These are phyloP conservation scores for Spatula versicolor DNA, from an alignment of 2,797 vertebrate genomes.

Conservation along the genomic window DNA sequence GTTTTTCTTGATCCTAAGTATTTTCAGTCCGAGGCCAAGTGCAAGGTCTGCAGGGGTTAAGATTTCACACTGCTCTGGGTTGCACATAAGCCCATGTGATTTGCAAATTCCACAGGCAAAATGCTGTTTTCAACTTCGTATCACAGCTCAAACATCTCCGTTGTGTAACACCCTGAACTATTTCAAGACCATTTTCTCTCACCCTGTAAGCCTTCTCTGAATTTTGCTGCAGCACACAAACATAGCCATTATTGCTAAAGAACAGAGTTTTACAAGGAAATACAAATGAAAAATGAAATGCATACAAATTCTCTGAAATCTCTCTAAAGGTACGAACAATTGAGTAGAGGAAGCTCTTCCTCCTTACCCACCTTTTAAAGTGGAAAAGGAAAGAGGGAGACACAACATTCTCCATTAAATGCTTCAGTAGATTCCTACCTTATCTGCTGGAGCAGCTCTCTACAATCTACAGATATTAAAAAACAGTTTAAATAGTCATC, in stretches of 20 bases:
- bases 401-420: background rate
- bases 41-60: background rate
- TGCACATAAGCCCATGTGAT: background rate
- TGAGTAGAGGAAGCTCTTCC: background rate
- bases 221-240: background rate
- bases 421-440: background rate
- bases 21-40: background rate
- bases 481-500: rapidly evolving
- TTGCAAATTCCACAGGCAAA: constrained; percentile 12
- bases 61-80: background rate
- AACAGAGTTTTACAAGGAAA: background rate
- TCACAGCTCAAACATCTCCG: background rate
- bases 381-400: background rate
- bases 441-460: background rate
- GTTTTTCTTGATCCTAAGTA: constrained; percentile 45
- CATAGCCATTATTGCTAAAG: background rate
- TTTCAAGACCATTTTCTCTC: background rate
- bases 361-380: background rate
- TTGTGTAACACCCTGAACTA: constrained; percentile 1
- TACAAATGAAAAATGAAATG: background rate
- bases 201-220: background rate
- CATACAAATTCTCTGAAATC: background rate
- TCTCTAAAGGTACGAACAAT: background rate
- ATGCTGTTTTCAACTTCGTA: background rate
- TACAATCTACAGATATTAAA: background rate